These are phyloP conservation scores for Chrysogorgia sp. DNA, from an alignment of 92 coral and sea anemone species.

Conservation along the genomic window DNA sequence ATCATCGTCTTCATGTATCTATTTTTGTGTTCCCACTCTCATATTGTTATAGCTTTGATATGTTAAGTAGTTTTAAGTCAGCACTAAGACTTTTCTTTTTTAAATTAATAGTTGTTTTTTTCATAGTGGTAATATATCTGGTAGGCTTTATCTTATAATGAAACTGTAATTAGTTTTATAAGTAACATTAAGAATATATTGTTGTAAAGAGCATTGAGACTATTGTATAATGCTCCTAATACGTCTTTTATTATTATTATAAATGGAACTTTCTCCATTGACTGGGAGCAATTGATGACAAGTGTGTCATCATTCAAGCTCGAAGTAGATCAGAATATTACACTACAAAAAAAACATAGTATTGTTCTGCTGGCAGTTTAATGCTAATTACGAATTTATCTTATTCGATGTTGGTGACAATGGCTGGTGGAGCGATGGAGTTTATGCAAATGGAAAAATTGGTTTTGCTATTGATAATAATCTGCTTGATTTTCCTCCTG, in stretches of 20 bases:
- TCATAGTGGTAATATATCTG: too few species aligned
- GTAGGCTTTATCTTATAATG: too few species aligned
- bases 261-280: conserved; percentile 51
- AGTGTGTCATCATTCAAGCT: conserved; percentile 40
- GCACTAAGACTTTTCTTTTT: too few species aligned
- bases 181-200: too few species aligned
- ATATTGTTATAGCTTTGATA: too few species aligned
- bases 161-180: too few species aligned
- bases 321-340: conserved; percentile 22
- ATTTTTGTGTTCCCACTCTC: too few species aligned
- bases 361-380: conserved; percentile 27
- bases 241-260: not conserved
- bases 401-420: conserved; percentile 19
- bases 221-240: too few species aligned
- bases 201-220: too few species aligned
- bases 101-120: too few species aligned
- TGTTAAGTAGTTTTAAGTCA: too few species aligned
- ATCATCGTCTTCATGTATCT: too few species aligned
- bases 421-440: conserved; percentile 23
- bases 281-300: conserved; percentile 45
- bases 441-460: conserved; percentile 8
- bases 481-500: not conserved
- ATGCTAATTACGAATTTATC: conserved; percentile 19
- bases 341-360: conserved; percentile 16
- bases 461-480: conserved; percentile 38